A percentile compares a stretch with the other conserved stretches of the same genome.
Conservation (phyloP, 2,888 invertebrate species). For the Eretmocerus hayati region DNA sequence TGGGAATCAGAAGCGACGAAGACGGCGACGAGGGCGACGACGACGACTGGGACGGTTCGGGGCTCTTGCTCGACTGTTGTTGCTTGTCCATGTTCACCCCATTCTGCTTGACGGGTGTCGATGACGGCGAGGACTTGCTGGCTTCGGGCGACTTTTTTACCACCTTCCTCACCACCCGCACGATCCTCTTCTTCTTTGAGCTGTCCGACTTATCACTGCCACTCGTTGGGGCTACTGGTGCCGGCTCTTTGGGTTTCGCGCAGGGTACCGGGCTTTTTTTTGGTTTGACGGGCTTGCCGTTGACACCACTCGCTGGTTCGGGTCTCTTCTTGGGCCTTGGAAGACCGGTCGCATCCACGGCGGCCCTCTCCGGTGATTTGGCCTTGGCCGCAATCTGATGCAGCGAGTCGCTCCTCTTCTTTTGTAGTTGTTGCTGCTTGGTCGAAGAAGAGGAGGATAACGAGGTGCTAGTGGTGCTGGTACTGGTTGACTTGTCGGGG, state of each 20-base stretch:
- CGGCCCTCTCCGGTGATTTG: constrained; percentile 29
- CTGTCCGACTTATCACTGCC: constrained; percentile 30
- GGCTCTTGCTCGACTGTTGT: no score
- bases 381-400: constrained; percentile 13
- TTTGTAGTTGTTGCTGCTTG: constrained; percentile 26
- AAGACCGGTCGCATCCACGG: constrained; percentile 19
- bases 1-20: no score
- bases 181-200: constrained; percentile 36
- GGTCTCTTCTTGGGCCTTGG: constrained; percentile 30
- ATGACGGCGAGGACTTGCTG: no score
- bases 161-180: constrained; percentile 36
- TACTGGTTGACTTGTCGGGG: constrained; percentile 33
- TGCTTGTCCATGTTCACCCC: no score
- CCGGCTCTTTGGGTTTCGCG: constrained; percentile 28
- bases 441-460: constrained; percentile 17
- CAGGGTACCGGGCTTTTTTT: no score
- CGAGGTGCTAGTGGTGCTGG: constrained; percentile 19
- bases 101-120: no score
- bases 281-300: constrained; percentile 30
- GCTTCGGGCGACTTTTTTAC: constrained; percentile 36
- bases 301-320: constrained; percentile 25
- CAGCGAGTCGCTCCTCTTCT: constrained; percentile 26
- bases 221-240: no score
- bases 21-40: no score
- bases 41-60: no score